A percentile compares a stretch with the other conserved stretches of the same genome.
These are phyloP conservation scores for Cosmia pyralina DNA, from an alignment of 2,888 invertebrate species.

Conservation along the genomic window DNA sequence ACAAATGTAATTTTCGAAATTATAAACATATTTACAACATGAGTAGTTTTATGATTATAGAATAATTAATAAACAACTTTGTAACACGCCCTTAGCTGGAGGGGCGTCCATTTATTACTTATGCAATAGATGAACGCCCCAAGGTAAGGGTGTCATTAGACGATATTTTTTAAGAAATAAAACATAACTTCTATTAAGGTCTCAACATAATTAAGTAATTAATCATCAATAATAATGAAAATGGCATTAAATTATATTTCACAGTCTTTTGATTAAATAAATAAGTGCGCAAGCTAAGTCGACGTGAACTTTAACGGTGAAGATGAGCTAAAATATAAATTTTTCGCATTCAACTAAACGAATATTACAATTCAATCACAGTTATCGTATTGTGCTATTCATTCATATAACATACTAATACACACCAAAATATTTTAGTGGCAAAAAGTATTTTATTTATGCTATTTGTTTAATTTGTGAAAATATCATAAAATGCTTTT, in stretches of 20 bases:
- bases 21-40: slow-evolving; percentile 88
- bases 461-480: slow-evolving; percentile 42
- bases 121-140: too few relatives aligned
- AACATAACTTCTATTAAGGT: slow-evolving; percentile 69
- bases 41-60: slow-evolving; percentile 79
- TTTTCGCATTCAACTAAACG: slow-evolving; percentile 51
- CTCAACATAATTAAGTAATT: slow-evolving; percentile 75
- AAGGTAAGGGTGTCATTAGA: too few relatives aligned
- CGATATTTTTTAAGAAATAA: slow-evolving; percentile 69
- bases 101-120: slow-evolving; percentile 67
- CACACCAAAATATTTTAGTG: slow-evolving; percentile 20
- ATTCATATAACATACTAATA: slow-evolving; percentile 35
- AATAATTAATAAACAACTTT: slow-evolving; percentile 77
- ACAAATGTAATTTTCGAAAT: slow-evolving; percentile 87
- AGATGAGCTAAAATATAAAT: slow-evolving; percentile 41
- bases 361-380: slow-evolving; percentile 62
- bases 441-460: slow-evolving; percentile 19
- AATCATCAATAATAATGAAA: slow-evolving; percentile 77
- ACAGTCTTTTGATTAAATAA: slow-evolving; percentile 86
- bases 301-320: slow-evolving; percentile 47
- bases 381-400: slow-evolving; percentile 57
- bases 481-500: slow-evolving; percentile 62
- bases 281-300: slow-evolving; percentile 75
- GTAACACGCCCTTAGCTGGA: slow-evolving; percentile 70
- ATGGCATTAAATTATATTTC: slow-evolving; percentile 85